Base-by-base conservation (phyloP, 2,888 invertebrate species). In the Tridacna crocea region DNA sequence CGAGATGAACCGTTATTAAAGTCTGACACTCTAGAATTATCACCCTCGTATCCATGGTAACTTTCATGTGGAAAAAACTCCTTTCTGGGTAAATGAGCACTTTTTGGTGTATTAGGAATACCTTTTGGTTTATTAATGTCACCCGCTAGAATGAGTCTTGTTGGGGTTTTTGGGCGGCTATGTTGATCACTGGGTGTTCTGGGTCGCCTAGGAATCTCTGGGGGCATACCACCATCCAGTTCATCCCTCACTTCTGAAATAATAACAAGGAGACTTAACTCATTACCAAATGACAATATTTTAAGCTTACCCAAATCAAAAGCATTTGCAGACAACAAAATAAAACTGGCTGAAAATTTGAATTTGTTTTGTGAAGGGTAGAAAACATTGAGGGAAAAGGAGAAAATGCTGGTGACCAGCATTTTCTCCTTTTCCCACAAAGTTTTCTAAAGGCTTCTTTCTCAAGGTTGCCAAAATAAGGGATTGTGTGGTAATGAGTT, bases 101-200 rank as follows among this genome's bases (percentile, higher is more conserved):
- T 87, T 79, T 88, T 87, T 51, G 84, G 80, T 51, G 84, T 65
- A 55, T 84, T 82, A 55, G 60, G 77, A 75, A 72, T 83, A 47
- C 82, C 77, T 72, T 83, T 88, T 24, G 87, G 83, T 82, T 88
- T 88, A 27, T 80, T 82, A 73, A 78, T 80, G 73, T 86, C 89
- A 66, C 85, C 87, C 58, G 86, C 79, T 22, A 83, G 79, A 70
- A 88, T 77, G 26, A 87, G 87, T 72, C 89, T 77, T 24, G 91
- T 91, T 68, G 90, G 91, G 15, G 90, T 91, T 86, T 92, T 92
- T 24, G 91, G 86, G 79, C 90, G 82, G 27, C 79, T 75, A 73
- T 83, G 85, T 22, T 75, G 83, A 72, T 87, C 87, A 61, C 83
- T 82, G 26, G 89, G 89, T 17, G 88, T 90, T 79, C 90, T 88